Evolutionary conservation across 1,140 invertebrate genomes (phyloP).

Genomic region (Drosophila willistoni): DNA sequence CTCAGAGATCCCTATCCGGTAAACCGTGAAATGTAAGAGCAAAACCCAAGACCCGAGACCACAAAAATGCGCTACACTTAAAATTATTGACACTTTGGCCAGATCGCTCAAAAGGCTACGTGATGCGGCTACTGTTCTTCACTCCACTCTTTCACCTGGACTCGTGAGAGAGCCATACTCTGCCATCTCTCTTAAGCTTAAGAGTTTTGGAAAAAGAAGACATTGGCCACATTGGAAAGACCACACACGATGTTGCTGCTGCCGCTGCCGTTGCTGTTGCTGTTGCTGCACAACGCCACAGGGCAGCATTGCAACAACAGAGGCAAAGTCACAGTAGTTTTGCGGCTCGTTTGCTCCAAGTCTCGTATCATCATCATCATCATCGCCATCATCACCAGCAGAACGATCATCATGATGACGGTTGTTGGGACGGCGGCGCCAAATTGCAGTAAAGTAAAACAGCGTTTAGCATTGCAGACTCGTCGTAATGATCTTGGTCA

Average conservation of each 20-base stretch:
- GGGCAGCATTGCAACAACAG: conserved; percentile 50
- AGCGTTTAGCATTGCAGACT: conserved; percentile 66
- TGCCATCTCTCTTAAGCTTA: neutral
- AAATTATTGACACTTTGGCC: conserved; percentile 77
- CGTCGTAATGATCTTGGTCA: conserved; percentile 69
- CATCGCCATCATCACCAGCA: conserved; percentile 25
- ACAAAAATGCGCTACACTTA: conserved; percentile 71
- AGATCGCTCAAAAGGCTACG: conserved; percentile 43
- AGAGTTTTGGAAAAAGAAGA: conserved; percentile 41
- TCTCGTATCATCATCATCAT: conserved; percentile 29
- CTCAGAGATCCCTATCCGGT: conserved; percentile 7
- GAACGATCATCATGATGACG: neutral
- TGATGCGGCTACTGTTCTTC: conserved; percentile 60
- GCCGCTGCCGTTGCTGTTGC: conserved; percentile 44
- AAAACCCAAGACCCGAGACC: conserved; percentile 7
- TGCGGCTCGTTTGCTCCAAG: conserved; percentile 69
- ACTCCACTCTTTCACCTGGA: conserved; percentile 1
- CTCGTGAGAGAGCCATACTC: conserved; percentile 30
- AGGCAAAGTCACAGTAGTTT: conserved; percentile 65
- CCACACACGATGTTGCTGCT: conserved; percentile 65
- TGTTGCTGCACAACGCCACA: conserved; percentile 48
- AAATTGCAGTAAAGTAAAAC: conserved; percentile 80
- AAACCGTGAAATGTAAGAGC: conserved; percentile 12
- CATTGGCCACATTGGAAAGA: conserved; percentile 53
- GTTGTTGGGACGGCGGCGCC: conserved; percentile 55